These are phyloP conservation scores for Lasioglossum figueresi DNA, from an alignment of 2,888 invertebrate species.

Conservation along the genomic window DNA sequence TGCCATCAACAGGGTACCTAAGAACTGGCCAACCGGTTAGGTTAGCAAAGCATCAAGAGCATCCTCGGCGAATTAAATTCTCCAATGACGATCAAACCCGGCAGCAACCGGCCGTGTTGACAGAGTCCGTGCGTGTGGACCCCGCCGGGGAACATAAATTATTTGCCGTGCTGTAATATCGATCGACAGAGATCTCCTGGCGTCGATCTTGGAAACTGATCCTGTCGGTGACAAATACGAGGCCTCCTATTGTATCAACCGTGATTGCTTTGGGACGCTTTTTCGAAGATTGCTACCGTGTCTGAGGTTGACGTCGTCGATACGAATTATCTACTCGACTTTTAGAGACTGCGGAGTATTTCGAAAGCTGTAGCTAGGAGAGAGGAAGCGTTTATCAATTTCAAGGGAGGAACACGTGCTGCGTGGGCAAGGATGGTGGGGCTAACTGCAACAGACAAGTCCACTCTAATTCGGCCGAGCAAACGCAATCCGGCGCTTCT, in stretches of 20 bases:
- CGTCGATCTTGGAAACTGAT: not conserved
- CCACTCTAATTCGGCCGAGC: not conserved
- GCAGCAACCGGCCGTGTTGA: not conserved
- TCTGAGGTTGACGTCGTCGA: not conserved
- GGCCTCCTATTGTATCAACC: not conserved
- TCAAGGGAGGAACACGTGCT: not conserved
- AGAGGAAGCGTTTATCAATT: not conserved
- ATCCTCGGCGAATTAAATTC: not conserved
- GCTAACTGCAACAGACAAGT: not conserved
- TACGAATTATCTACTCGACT: not conserved
- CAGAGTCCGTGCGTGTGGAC: not conserved
- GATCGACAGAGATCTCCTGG: not conserved
- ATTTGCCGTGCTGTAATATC: not conserved
- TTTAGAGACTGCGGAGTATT: not conserved
- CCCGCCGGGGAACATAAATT: not conserved
- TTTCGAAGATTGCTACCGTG: not conserved
- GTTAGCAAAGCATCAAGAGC: not conserved
- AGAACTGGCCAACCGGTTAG: not conserved
- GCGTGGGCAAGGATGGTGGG: not conserved
- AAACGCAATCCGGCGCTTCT: conserved; percentile 29
- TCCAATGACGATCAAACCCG: not conserved
- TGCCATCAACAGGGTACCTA: not conserved
- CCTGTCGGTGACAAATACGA: not conserved
- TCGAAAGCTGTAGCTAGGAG: not conserved
- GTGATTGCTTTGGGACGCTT: not conserved